Evolutionary conservation across 2,113 vertebrate genomes (phyloP).

Genomic region (Pachycephala philippinensis): DNA sequence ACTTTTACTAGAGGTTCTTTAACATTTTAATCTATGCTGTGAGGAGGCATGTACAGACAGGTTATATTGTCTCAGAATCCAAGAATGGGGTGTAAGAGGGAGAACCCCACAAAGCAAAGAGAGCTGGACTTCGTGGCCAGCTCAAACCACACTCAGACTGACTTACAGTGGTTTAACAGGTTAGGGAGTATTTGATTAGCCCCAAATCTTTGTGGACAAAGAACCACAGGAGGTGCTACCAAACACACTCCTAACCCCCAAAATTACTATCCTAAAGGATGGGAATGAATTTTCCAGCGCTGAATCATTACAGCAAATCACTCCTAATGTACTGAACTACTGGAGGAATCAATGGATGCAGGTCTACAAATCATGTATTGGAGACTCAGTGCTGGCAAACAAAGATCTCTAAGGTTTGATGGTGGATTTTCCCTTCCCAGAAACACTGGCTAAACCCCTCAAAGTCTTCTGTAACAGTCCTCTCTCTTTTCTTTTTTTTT

Average conservation of each 20-base stretch:
- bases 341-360: not conserved
- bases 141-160: not conserved
- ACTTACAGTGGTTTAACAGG: not conserved
- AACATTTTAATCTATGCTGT: constrained; percentile 75
- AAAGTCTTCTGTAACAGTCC: not conserved
- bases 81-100: constrained; percentile 1
- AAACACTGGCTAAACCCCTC: not conserved
- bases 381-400: not conserved
- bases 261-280: not conserved
- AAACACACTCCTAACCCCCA: not conserved
- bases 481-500: not conserved
- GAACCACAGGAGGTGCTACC: not conserved
- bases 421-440: not conserved
- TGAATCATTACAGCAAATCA: not conserved
- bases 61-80: constrained; percentile 42
- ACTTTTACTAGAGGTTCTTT: constrained; percentile 70
- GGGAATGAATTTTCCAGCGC: not conserved
- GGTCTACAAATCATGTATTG: not conserved
- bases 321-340: not conserved
- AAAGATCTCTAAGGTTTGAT: not conserved
- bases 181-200: not conserved
- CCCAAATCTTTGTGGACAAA: not conserved
- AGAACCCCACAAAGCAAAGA: not conserved
- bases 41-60: constrained; percentile 40
- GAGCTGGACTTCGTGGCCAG: not conserved